Evolutionary conservation across 2,113 vertebrate species (phyloP), one percentile per base, ranked within the genome.

Genomic region (Solea senegalensis): DNA sequence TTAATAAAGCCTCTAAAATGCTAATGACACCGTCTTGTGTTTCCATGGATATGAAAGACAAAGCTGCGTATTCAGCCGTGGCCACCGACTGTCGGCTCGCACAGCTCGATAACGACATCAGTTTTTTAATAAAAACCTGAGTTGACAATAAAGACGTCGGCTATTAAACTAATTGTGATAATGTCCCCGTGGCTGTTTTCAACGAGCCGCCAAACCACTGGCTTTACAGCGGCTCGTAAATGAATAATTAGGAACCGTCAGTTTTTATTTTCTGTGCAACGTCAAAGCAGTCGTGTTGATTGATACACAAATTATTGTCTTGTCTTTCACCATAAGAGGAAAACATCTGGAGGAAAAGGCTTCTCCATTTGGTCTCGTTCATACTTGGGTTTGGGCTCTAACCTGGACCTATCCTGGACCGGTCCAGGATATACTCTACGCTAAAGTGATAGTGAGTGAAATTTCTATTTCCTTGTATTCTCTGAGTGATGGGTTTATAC

Each of bases 121-220:
- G 74, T 74, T 63, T 67, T 21, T 65, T 58, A 78, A 71, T 72
- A 69, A 82, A 82, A 69, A 43, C 78, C 60, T 52, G 40, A 27
- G 56, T 50, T 54, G 69, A 78, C 73, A 65, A 80, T 82, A 50
- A 72, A 82, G 80, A 78, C 41, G 48, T 85, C 84, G 74, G 59
- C 67, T 43, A 57, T 68, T 59, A 58, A 66, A 34, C 66, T 75
- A 80, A 83, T 72, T 81, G 65, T 77, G 75, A 73, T 78, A 53
- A 78, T 73, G 56, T 84, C 69, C 64, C 79, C 26, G 60, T 27
- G 69, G 74, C 60, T 72, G 70, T 75, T 34, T 34, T 69, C 74
- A 56, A 81, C 53, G 74, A 82, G 66, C 69, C 80, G 75, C 72
- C 75, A 67, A 74, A 72, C 68, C 34, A 48, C 52, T 45, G 50